Percentiles rank a stretch among this genome's conserved stretches.
phyloP scores from a whole-genome alignment of 2,888 invertebrate species.

The Boloria euphrosyne region DNA sequence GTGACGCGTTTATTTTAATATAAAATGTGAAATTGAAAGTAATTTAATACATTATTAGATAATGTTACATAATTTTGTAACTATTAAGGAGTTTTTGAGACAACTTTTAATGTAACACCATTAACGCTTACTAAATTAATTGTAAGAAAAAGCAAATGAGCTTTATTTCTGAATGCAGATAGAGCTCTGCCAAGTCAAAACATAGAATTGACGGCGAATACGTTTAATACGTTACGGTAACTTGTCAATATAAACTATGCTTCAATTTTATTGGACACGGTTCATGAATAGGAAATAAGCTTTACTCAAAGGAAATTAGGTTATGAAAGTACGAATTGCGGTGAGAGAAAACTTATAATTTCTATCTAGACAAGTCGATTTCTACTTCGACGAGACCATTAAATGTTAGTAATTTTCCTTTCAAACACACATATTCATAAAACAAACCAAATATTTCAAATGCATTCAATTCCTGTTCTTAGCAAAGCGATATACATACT shows the following conservation, averaged over 20 bases:
- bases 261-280: conserved; percentile 63
- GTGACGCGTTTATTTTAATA: neutral
- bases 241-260: conserved; percentile 57
- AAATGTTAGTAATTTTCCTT: neutral
- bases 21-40: neutral
- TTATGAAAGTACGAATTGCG: conserved; percentile 39
- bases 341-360: conserved; percentile 26
- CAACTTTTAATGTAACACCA: too few species aligned
- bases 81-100: too few species aligned
- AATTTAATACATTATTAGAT: neutral
- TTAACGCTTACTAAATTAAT: too few species aligned
- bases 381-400: neutral
- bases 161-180: neutral
- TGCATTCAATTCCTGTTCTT: too few species aligned
- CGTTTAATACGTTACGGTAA: conserved; percentile 43
- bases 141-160: neutral
- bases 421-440: too few species aligned
- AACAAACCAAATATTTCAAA: too few species aligned
- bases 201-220: neutral
- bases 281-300: conserved; percentile 58
- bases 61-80: neutral
- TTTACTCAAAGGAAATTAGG: conserved; percentile 53
- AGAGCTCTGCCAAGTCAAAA: neutral
- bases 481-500: too few species aligned
- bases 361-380: conserved; percentile 4